These are phyloP conservation scores for Glandiceps talaboti DNA, from an alignment of 53 echinoderm and acorn worm genomes.

Conservation along the genomic window DNA sequence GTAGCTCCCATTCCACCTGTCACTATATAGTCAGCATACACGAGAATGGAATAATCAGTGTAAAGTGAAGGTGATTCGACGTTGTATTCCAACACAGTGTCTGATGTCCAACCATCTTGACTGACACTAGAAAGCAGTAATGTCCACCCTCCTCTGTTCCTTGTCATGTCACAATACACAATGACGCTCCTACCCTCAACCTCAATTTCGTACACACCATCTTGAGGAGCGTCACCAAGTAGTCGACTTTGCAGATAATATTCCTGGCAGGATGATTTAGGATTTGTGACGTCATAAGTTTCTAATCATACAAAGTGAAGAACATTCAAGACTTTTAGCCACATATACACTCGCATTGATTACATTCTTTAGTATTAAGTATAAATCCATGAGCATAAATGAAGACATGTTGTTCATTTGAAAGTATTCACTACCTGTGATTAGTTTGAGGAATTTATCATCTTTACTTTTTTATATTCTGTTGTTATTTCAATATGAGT, in stretches of 20 bases:
- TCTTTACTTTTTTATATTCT: no score
- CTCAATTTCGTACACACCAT: constrained; percentile 39
- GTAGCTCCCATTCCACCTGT: constrained; percentile 27
- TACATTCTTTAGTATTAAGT: no score
- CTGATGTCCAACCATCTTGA: constrained; percentile 27
- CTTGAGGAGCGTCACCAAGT: constrained; percentile 21
- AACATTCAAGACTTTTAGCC: no score
- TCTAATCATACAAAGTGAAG: background rate
- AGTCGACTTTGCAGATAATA: constrained; percentile 31
- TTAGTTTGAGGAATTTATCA: no score
- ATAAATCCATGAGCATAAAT: no score
- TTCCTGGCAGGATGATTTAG: constrained; percentile 38
- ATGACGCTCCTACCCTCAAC: constrained; percentile 7
- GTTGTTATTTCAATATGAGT: no score
- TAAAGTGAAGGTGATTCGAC: constrained; percentile 22
- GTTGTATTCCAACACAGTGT: constrained; percentile 27
- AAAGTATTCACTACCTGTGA: no score
- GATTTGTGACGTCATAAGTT: background rate
- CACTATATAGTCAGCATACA: constrained; percentile 40
- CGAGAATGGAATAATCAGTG: constrained; percentile 57
- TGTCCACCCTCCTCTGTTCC: constrained; percentile 72
- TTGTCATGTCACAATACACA: constrained; percentile 70
- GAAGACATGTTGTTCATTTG: no score
- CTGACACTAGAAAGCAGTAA: constrained; percentile 43
- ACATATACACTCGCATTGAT: no score